Percentiles rank a stretch among this genome's conserved stretches.
These are phyloP conservation scores for Kryptolebias ocellatus DNA, from an alignment of 2,797 vertebrate species.

Conservation along the genomic window DNA sequence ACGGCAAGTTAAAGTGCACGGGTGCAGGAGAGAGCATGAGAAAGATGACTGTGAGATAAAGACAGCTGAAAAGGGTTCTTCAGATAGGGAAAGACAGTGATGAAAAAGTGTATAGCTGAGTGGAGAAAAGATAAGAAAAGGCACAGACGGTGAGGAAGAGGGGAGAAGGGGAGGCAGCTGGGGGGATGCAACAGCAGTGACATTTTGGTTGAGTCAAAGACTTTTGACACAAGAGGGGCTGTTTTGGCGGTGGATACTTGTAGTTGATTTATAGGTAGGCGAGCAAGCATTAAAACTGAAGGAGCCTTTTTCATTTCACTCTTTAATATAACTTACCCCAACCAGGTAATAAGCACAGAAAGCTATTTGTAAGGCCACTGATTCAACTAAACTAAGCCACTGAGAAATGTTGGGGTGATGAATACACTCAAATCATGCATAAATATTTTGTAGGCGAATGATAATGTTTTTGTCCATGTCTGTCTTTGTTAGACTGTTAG, in stretches of 20 bases:
- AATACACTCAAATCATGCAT: background rate
- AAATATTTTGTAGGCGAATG: background rate
- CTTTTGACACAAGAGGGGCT: constrained; percentile 37
- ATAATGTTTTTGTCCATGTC: too few species aligned
- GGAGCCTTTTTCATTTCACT: constrained; percentile 70
- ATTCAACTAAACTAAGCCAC: constrained; percentile 25
- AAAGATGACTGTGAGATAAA: constrained; percentile 41
- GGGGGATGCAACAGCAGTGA: constrained; percentile 11
- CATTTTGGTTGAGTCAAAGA: constrained; percentile 56
- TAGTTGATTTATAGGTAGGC: constrained; percentile 70
- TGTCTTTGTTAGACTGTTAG: too few species aligned
- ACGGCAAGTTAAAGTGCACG: constrained; percentile 41
- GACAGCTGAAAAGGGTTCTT: constrained; percentile 39
- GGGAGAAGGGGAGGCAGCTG: background rate
- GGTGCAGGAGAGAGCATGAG: constrained; percentile 34
- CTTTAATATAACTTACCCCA: constrained; percentile 63
- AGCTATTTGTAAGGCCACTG: constrained; percentile 35
- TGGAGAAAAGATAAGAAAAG: constrained; percentile 46
- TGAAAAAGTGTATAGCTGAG: constrained; percentile 45
- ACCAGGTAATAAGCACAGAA: constrained; percentile 67
- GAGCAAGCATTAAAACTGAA: constrained; percentile 50
- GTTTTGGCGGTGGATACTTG: constrained; percentile 55
- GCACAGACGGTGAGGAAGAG: constrained; percentile 20
- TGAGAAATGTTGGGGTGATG: too few species aligned
- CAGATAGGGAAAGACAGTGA: constrained; percentile 43